These are phyloP conservation scores for Karalla daura DNA, from an alignment of 2,797 vertebrate genomes.

Conservation along the genomic window DNA sequence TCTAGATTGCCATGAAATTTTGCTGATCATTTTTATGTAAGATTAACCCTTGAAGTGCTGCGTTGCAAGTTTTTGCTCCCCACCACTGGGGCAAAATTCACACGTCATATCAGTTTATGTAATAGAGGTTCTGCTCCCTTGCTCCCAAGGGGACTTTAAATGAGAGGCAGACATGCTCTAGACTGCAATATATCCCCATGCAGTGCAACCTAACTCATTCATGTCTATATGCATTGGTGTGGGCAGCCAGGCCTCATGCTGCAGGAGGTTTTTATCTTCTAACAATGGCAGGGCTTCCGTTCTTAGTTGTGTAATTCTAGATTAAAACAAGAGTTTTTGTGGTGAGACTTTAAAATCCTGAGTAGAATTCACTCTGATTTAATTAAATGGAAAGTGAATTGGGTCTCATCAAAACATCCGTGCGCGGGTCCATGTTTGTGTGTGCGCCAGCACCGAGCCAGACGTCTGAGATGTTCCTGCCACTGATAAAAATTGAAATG, in stretches of 20 bases:
- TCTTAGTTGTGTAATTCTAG: slow-evolving; percentile 11
- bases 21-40: background rate
- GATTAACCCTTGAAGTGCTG: background rate
- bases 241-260: slow-evolving; percentile 2
- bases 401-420: slow-evolving; percentile 36
- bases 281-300: slow-evolving; percentile 4
- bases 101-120: background rate
- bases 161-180: slow-evolving; percentile 11
- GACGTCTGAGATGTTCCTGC: slow-evolving; percentile 47
- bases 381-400: slow-evolving; percentile 45
- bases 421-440: slow-evolving; percentile 27
- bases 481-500: slow-evolving; percentile 60
- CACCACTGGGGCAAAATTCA: slow-evolving; percentile 5
- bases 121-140: slow-evolving; percentile 5
- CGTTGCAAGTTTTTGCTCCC: background rate
- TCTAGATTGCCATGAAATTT: too few species aligned
- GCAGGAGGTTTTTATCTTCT: slow-evolving; percentile 4
- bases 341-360: slow-evolving; percentile 4
- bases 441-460: slow-evolving; percentile 38
- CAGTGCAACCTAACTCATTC: too few species aligned
- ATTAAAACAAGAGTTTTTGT: slow-evolving; percentile 19
- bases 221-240: slow-evolving; percentile 8
- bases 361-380: slow-evolving; percentile 39
- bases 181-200: background rate
- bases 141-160: background rate